Conservation (phyloP, 2,888 invertebrate genomes). For the Tethea ocularis region DNA sequence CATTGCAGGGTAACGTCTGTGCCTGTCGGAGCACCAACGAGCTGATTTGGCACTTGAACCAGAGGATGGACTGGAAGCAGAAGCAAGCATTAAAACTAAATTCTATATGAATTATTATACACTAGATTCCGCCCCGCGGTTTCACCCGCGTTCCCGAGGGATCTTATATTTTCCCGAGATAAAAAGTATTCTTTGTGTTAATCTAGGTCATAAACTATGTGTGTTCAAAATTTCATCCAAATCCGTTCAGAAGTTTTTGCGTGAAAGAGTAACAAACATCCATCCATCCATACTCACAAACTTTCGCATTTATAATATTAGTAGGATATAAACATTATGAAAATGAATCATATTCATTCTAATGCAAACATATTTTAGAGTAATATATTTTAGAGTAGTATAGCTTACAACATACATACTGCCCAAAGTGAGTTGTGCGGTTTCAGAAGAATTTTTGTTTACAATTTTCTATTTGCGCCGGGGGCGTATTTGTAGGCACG, state of each 20-base stretch:
- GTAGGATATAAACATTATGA: background rate
- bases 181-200: too few relatives aligned
- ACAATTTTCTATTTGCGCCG: conserved; percentile 58
- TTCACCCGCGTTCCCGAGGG: too few relatives aligned
- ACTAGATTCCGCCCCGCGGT: too few relatives aligned
- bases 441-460: conserved; percentile 57
- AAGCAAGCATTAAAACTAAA: conserved; percentile 12
- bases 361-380: conserved; percentile 8
- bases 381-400: background rate
- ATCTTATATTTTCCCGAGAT: too few relatives aligned
- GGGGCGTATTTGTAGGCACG: conserved; percentile 48
- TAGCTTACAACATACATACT: background rate
- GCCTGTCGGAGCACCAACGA: conserved; percentile 94
- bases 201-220: too few relatives aligned
- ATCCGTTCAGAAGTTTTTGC: too few relatives aligned
- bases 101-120: conserved; percentile 15
- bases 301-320: too few relatives aligned
- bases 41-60: conserved; percentile 96
- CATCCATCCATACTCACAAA: too few relatives aligned
- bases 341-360: background rate
- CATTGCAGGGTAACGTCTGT: conserved; percentile 93
- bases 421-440: conserved; percentile 22
- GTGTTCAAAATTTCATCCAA: too few relatives aligned
- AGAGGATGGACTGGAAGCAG: conserved; percentile 91
- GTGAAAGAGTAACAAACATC: too few relatives aligned